Conservation (phyloP, 2,797 vertebrate species). For the Peromyscus attwateri region DNA sequence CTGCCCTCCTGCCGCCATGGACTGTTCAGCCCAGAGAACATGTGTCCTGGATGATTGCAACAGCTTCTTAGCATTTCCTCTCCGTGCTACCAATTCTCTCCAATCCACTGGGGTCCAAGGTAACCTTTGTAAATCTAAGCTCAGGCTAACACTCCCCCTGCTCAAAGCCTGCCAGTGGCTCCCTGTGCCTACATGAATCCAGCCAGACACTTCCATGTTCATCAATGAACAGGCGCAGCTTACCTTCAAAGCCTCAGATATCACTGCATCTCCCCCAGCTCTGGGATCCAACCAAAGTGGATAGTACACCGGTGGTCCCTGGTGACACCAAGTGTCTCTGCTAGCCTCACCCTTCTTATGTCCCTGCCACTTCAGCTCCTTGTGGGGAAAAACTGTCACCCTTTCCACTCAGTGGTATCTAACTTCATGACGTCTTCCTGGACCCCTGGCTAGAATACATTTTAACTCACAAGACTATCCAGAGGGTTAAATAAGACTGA, state of each 20-base stretch:
- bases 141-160: slow-evolving; percentile 24
- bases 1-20: neutral
- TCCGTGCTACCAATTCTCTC: slow-evolving; percentile 44
- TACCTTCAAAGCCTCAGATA: neutral
- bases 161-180: slow-evolving; percentile 35
- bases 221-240: neutral
- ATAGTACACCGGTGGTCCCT: neutral
- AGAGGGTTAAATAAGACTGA: slow-evolving; percentile 24
- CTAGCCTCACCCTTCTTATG: neutral
- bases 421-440: slow-evolving; percentile 26
- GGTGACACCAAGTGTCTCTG: neutral
- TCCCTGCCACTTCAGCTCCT: neutral
- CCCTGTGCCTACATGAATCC: neutral
- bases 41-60: slow-evolving; percentile 43
- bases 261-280: neutral
- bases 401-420: slow-evolving; percentile 25
- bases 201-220: slow-evolving; percentile 13
- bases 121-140: slow-evolving; percentile 66
- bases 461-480: neutral
- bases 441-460: slow-evolving; percentile 25
- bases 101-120: slow-evolving; percentile 35
- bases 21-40: slow-evolving; percentile 50
- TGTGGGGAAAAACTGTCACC: slow-evolving; percentile 38
- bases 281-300: neutral
- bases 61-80: slow-evolving; percentile 50